These are phyloP conservation scores for Helobdella robusta DNA, from an alignment of 2,888 invertebrate genomes.

Conservation along the genomic window DNA sequence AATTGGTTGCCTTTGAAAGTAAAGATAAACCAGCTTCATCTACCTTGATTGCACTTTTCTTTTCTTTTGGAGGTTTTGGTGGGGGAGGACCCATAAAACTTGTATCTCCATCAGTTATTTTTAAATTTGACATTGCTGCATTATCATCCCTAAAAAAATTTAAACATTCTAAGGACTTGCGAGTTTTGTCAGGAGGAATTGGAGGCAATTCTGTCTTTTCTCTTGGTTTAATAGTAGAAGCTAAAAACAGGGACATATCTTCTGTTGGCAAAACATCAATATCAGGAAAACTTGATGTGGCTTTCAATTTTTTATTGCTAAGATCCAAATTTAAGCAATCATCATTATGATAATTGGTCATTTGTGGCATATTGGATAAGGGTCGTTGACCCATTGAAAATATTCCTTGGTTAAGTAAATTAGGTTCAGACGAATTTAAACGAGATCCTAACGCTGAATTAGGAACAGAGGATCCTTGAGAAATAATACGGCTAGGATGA, in stretches of 20 bases:
- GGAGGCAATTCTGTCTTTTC: conserved; percentile 23
- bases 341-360: too few relatives aligned
- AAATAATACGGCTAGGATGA: conserved; percentile 1
- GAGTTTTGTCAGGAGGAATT: conserved; percentile 20
- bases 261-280: conserved; percentile 14
- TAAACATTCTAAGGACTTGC: conserved; percentile 14
- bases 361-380: too few relatives aligned
- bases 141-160: background rate
- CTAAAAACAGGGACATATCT: background rate
- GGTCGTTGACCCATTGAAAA: too few relatives aligned
- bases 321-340: too few relatives aligned
- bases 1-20: too few relatives aligned
- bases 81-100: conserved; percentile 10
- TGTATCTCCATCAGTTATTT: background rate
- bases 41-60: too few relatives aligned
- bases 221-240: background rate
- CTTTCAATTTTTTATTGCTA: background rate
- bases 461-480: background rate
- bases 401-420: conserved; percentile 18
- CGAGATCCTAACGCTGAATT: conserved; percentile 15
- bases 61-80: conserved; percentile 22
- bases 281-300: conserved; percentile 16
- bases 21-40: too few relatives aligned
- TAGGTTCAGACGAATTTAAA: conserved; percentile 26
- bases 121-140: background rate